Conservation (phyloP, 2,113 vertebrate species). For the Gasterosteus aculeatus region DNA sequence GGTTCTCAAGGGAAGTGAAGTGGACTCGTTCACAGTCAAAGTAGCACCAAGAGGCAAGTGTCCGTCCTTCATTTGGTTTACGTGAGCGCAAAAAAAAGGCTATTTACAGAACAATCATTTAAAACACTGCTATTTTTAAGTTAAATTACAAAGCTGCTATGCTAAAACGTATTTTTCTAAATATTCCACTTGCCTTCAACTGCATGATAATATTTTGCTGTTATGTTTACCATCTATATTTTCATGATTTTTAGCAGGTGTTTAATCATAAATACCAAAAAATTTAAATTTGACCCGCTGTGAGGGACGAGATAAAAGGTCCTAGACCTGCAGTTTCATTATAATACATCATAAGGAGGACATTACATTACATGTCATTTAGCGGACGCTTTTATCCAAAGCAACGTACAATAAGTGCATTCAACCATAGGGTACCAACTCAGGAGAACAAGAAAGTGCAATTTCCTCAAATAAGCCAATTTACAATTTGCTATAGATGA, state of each 20-base stretch:
- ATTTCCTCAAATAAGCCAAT: no score
- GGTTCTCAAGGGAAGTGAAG: slow-evolving; percentile 73
- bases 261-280: neutral
- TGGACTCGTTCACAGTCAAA: slow-evolving; percentile 79
- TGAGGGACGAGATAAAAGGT: neutral
- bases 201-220: neutral
- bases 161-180: neutral
- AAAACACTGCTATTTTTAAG: neutral
- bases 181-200: neutral
- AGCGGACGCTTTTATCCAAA: no score
- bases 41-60: slow-evolving; percentile 83
- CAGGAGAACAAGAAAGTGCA: no score
- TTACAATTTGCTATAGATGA: no score
- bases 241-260: neutral
- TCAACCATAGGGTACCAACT: no score
- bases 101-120: neutral
- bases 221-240: neutral
- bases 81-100: neutral
- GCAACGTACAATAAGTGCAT: no score
- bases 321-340: neutral
- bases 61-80: neutral
- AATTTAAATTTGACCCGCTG: neutral
- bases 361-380: no score
- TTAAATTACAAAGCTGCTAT: neutral
- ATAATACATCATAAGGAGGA: neutral